phyloP scores from a whole-genome alignment of 2,797 vertebrate genomes.

The Adrianichthys oophorus region DNA sequence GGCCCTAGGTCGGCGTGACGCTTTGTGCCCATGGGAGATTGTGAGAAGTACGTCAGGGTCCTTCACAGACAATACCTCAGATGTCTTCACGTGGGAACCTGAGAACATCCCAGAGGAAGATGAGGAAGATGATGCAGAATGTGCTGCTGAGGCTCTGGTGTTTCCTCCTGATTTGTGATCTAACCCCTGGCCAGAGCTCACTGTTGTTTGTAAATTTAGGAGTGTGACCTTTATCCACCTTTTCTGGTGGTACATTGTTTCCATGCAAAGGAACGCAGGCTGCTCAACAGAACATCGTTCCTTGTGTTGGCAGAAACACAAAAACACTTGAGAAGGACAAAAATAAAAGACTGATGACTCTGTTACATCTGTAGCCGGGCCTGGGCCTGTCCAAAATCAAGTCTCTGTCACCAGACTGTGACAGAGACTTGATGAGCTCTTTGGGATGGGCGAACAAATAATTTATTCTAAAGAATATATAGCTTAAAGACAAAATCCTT shows the following conservation, averaged over 20 bases:
- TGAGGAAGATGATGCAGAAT: slow-evolving; percentile 76
- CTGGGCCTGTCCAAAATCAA: neutral
- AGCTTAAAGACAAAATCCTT: slow-evolving; percentile 1
- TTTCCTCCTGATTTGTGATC: slow-evolving; percentile 78
- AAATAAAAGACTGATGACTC: neutral
- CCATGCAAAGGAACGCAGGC: neutral
- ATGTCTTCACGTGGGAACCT: slow-evolving; percentile 79
- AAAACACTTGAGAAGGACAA: neutral
- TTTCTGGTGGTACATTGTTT: neutral
- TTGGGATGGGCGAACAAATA: slow-evolving; percentile 1
- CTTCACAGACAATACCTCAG: slow-evolving; percentile 61
- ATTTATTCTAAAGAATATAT: slow-evolving; percentile 13
- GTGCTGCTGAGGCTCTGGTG: slow-evolving; percentile 78
- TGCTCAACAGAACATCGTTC: slow-evolving; percentile 1
- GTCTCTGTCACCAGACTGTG: no score
- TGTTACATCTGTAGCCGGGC: slow-evolving; percentile 2
- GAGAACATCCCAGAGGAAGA: slow-evolving; percentile 78
- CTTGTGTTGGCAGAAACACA: neutral
- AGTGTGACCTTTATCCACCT: neutral
- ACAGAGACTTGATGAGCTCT: neutral
- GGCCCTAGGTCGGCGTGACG: slow-evolving; percentile 65
- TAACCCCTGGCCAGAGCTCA: neutral
- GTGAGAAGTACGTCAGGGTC: slow-evolving; percentile 37
- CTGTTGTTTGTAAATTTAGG: neutral
- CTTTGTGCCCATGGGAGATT: slow-evolving; percentile 80